Percentiles rank a stretch among this genome's conserved stretches.
Evolutionary conservation across 1,140 invertebrate species (phyloP).

Genomic region (Brachystomella parvula): DNA sequence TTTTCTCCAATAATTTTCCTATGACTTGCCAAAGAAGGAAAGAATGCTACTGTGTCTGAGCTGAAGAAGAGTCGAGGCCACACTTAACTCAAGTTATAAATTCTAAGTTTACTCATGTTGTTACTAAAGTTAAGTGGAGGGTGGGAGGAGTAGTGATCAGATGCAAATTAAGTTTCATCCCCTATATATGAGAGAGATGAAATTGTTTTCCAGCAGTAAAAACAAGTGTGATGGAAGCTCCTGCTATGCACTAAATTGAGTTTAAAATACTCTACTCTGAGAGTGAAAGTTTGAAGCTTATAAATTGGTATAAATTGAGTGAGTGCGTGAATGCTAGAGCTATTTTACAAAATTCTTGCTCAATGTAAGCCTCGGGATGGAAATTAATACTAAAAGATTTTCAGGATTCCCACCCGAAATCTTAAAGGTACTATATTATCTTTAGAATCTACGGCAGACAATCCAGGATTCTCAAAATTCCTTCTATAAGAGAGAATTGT

Average conservation of each 20-base stretch:
- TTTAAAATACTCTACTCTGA: neutral
- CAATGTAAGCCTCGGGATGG: neutral
- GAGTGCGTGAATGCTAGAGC: neutral
- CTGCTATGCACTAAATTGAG: neutral
- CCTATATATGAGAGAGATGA: neutral
- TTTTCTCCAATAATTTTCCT: neutral
- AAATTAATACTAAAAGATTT: neutral
- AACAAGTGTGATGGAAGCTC: too few relatives aligned
- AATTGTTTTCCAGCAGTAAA: neutral
- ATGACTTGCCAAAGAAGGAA: neutral
- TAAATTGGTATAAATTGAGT: neutral
- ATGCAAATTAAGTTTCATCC: conserved; percentile 6
- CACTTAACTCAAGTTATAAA: neutral
- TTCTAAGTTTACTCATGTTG: neutral
- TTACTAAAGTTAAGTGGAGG: neutral
- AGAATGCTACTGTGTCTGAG: too few relatives aligned
- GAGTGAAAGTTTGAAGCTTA: neutral
- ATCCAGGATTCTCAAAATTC: neutral
- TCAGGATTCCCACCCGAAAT: neutral
- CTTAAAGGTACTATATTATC: too few relatives aligned
- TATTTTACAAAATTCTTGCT: neutral
- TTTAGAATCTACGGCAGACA: neutral
- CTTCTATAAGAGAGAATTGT: neutral
- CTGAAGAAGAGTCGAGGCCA: neutral
- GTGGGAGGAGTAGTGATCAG: neutral